Percentiles rank a stretch among this genome's conserved stretches.
Evolutionary conservation across 1,140 invertebrate genomes (phyloP).

Genomic region (Asbolus verrucosus): DNA sequence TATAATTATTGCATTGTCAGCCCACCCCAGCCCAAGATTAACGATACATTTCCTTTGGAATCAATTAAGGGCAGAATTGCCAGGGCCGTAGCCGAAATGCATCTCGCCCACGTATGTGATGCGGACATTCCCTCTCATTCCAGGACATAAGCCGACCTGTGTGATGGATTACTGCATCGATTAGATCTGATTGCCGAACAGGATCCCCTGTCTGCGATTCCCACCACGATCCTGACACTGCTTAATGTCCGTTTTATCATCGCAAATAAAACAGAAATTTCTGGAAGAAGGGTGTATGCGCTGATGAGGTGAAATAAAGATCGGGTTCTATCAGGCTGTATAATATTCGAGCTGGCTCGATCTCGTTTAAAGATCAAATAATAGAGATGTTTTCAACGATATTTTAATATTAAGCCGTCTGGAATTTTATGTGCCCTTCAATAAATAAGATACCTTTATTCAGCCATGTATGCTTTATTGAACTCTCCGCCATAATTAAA

Average conservation of each 20-base stretch:
- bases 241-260: slow-evolving; percentile 27
- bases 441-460: slow-evolving; percentile 53
- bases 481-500: slow-evolving; percentile 47
- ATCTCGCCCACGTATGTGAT: slow-evolving; percentile 24
- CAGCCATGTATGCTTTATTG: slow-evolving; percentile 54
- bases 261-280: slow-evolving; percentile 25
- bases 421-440: slow-evolving; percentile 50
- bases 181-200: slow-evolving; percentile 62
- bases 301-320: slow-evolving; percentile 39
- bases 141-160: slow-evolving; percentile 59
- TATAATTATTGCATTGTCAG: background rate
- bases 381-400: slow-evolving; percentile 50
- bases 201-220: slow-evolving; percentile 56
- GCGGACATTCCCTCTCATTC: slow-evolving; percentile 12
- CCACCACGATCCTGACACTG: background rate
- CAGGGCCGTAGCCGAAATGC: slow-evolving; percentile 23
- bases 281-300: slow-evolving; percentile 1
- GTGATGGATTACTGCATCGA: slow-evolving; percentile 65
- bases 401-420: slow-evolving; percentile 52
- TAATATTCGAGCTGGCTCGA: slow-evolving; percentile 18
- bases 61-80: slow-evolving; percentile 9
- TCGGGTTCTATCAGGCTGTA: slow-evolving; percentile 3
- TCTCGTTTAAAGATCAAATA: slow-evolving; percentile 45
- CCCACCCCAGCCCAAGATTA: background rate
- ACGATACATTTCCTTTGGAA: slow-evolving; percentile 9